These are phyloP conservation scores for Lasioglossum malachurum DNA, from an alignment of 2,888 invertebrate species.

Conservation along the genomic window DNA sequence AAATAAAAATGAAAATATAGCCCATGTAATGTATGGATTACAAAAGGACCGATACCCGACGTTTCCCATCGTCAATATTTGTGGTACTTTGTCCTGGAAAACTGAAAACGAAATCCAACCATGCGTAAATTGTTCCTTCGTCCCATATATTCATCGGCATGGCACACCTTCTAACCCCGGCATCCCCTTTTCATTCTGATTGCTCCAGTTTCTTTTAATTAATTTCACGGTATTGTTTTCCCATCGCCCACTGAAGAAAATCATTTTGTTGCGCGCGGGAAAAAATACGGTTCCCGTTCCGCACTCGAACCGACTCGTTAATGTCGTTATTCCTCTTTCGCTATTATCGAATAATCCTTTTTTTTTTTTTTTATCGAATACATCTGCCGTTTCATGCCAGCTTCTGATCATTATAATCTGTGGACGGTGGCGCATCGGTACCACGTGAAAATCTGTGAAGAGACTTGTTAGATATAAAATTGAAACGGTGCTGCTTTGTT, in stretches of 20 bases:
- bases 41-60: conserved; percentile 58
- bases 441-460: background rate
- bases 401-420: background rate
- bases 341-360: background rate
- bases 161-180: background rate
- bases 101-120: conserved; percentile 49
- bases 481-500: background rate
- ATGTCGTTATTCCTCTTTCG: background rate
- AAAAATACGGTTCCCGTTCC: background rate
- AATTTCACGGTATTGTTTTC: background rate
- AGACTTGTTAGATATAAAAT: background rate
- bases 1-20: conserved; percentile 68
- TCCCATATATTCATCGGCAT: background rate
- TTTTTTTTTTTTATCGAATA: background rate
- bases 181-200: conserved; percentile 4
- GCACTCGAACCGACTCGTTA: background rate
- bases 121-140: conserved; percentile 29
- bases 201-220: background rate
- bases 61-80: conserved; percentile 53
- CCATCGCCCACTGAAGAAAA: background rate
- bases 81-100: conserved; percentile 39
- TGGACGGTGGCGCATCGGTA: background rate
- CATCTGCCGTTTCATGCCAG: background rate
- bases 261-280: background rate
- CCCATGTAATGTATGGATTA: conserved; percentile 67